phyloP scores from a whole-genome alignment of 2,113 vertebrate species.

The Pagrus major region DNA sequence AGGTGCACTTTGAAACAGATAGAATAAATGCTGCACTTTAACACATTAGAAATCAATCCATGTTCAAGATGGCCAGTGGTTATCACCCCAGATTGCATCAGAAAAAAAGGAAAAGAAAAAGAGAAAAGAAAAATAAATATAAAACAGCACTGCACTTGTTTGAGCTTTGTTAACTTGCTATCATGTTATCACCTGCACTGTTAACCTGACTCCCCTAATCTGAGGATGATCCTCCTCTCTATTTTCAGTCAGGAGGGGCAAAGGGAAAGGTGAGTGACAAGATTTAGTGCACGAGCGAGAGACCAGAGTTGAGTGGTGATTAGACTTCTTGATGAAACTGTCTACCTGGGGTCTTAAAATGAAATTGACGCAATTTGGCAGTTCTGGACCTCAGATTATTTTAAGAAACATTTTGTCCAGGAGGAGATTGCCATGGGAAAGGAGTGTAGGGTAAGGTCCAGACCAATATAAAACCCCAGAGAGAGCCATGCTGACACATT shows the following conservation, averaged over 20 bases:
- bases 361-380: constrained; percentile 1
- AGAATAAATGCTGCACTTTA: not conserved
- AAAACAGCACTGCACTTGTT: not conserved
- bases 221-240: constrained; percentile 21
- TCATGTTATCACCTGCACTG: constrained; percentile 14
- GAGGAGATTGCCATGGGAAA: not conserved
- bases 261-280: constrained; percentile 25
- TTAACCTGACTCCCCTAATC: constrained; percentile 12
- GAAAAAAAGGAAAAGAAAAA: not conserved
- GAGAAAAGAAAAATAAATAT: not conserved
- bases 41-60: no score
- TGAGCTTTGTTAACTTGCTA: constrained; percentile 17
- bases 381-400: not conserved
- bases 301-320: constrained; percentile 2
- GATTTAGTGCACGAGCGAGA: constrained; percentile 23
- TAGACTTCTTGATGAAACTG: constrained; percentile 10
- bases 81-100: not conserved
- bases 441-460: not conserved
- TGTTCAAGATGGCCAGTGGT: not conserved
- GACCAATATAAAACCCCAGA: not conserved
- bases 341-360: not conserved
- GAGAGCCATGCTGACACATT: not conserved
- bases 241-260: constrained; percentile 15
- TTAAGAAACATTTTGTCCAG: not conserved
- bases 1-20: not conserved